These are phyloP conservation scores for Lepidochrysops patricia DNA, from an alignment of 2,888 invertebrate species.

Conservation along the genomic window DNA sequence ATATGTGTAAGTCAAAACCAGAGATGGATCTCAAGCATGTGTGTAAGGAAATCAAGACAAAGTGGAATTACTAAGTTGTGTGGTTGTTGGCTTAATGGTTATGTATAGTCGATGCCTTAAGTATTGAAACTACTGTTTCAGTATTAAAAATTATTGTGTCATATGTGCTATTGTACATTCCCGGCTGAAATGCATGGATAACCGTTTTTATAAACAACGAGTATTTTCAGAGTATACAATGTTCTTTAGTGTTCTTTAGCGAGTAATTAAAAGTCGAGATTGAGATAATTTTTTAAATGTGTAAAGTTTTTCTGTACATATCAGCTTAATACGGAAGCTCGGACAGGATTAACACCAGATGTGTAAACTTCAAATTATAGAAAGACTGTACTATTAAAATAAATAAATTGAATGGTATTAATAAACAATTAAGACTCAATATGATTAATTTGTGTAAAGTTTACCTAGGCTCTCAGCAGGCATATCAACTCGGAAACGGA, in stretches of 20 bases:
- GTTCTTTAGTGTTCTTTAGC: not conserved
- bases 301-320: not conserved
- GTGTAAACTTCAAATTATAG: not conserved
- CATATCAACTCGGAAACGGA: no score
- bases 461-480: no score
- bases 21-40: conserved; percentile 7
- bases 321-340: not conserved
- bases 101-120: conserved; percentile 50
- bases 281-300: not conserved
- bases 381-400: not conserved
- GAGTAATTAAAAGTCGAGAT: conserved; percentile 3
- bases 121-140: conserved; percentile 43
- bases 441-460: not conserved
- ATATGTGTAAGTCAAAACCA: conserved; percentile 13
- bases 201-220: not conserved
- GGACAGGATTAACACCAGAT: not conserved
- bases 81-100: conserved; percentile 14
- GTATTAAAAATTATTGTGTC: conserved; percentile 57
- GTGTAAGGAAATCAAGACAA: not conserved
- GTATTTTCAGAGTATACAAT: not conserved
- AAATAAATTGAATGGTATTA: not conserved
- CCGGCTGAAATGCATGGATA: not conserved
- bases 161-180: conserved; percentile 34
- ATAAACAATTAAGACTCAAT: not conserved
- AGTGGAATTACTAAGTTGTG: not conserved